These are phyloP conservation scores for Clytia hemisphaerica DNA, from an alignment of 30 jellyfish, hydroid and myxozoan species.

Conservation along the genomic window DNA sequence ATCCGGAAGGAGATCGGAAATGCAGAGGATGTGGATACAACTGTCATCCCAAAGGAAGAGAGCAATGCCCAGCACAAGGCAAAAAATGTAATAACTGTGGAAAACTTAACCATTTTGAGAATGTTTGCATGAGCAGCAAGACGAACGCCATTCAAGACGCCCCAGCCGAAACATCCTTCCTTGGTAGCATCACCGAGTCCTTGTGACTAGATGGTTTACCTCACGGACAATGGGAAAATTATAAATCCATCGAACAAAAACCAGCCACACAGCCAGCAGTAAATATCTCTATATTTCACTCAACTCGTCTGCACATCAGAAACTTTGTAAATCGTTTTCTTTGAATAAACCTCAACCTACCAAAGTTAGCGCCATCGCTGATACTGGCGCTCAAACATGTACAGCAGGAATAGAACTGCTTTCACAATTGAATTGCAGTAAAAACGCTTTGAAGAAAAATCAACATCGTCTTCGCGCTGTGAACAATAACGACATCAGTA, in stretches of 20 bases:
- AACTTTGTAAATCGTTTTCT: not conserved
- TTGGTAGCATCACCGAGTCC: not conserved
- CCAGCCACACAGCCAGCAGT: not conserved
- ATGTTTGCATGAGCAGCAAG: not conserved
- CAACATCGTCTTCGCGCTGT: not conserved
- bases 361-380: no score
- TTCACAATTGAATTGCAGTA: not conserved
- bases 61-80: conserved; percentile 3
- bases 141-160: not conserved
- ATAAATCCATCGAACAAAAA: not conserved
- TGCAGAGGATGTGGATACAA: conserved; percentile 4
- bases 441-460: not conserved
- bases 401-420: conserved; percentile 24
- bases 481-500: not conserved
- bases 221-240: not conserved
- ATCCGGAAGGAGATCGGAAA: not conserved
- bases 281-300: not conserved
- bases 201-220: conserved; percentile 11
- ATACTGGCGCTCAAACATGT: conserved; percentile 37
- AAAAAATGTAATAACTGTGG: conserved; percentile 1
- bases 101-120: not conserved
- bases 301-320: not conserved
- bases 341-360: no score
- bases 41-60: not conserved
- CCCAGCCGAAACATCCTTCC: not conserved